Base-by-base conservation (phyloP, 2,113 vertebrate species). In the Eonycteris spelaea region DNA sequence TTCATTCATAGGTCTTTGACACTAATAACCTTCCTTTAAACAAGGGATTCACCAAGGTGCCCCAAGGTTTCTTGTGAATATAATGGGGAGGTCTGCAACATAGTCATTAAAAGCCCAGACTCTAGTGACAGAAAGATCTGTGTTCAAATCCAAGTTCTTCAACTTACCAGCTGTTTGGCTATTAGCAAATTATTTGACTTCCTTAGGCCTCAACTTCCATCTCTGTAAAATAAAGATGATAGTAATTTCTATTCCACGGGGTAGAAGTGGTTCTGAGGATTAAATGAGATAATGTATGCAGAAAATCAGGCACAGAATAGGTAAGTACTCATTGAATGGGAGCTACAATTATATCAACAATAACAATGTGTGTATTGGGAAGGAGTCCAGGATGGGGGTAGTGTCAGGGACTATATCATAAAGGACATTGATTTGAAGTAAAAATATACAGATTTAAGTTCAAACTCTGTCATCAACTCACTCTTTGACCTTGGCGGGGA, bases 91-190 rank as follows among this genome's bases (percentile, higher is more conserved):
- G 18, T 3, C 59, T 88, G 11, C 4, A 57, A 55, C 2, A 21
- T 53, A n/a, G 16, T 78, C 10, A 93, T 70, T 61, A 75, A 78
- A 94, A 86, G 12, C 73, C 43, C 22, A 95, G 38, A 35, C 4
- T 73, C 59, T 55, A 38, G 5, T 82, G n/a, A 86, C 53, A 63
- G 35, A 95, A 93, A 85, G 26, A 73, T 86, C 30, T 84, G 26
- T 65, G 38, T 75, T 96, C 71, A 94, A 88, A 95, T 85, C 18
- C 45, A 90, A 45, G 22, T 61, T 92, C 24, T 95, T 6, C 24
- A 61, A 53, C 7, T 88, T 75, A 86, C 55, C 71, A 80, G 48
- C 51, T 75, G 18, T 33, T 91, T 53, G 21, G 24, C 55, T 84
- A 11, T 67, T 95, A 12, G 22, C 59, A 74, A 70, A 68, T 91